phyloP scores from a whole-genome alignment of 1,140 invertebrate genomes.

The Drosophila micromelanica region DNA sequence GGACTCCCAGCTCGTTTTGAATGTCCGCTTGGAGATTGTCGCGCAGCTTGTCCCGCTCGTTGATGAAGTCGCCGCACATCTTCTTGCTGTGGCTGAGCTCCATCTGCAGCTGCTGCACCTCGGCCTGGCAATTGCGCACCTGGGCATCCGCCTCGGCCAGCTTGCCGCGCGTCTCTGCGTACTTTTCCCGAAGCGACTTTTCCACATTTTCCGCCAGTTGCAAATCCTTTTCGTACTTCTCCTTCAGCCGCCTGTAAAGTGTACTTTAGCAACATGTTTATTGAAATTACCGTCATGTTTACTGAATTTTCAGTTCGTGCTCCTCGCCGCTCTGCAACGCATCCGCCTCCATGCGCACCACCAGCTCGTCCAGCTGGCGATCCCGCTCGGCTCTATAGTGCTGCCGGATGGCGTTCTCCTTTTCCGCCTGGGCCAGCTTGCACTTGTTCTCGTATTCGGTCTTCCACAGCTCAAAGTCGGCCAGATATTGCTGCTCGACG shows the following conservation, averaged over 20 bases:
- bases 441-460: slow-evolving; percentile 87
- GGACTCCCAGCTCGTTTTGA: slow-evolving; percentile 84
- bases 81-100: slow-evolving; percentile 86
- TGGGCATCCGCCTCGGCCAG: slow-evolving; percentile 86
- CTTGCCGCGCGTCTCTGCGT: slow-evolving; percentile 86
- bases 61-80: slow-evolving; percentile 85
- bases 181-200: slow-evolving; percentile 84
- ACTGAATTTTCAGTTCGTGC: slow-evolving; percentile 86
- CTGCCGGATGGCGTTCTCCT: slow-evolving; percentile 86
- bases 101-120: slow-evolving; percentile 84
- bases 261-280: background rate
- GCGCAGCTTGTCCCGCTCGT: slow-evolving; percentile 85
- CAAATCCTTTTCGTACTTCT: slow-evolving; percentile 90
- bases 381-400: slow-evolving; percentile 87
- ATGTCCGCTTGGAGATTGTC: slow-evolving; percentile 86
- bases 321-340: slow-evolving; percentile 85
- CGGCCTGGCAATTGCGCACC: slow-evolving; percentile 85
- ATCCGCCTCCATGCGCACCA: slow-evolving; percentile 87
- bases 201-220: slow-evolving; percentile 86
- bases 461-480: slow-evolving; percentile 86
- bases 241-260: slow-evolving; percentile 87
- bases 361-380: slow-evolving; percentile 88
- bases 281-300: slow-evolving; percentile 45
- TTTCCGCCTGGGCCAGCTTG: slow-evolving; percentile 85
- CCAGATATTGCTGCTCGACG: slow-evolving; percentile 86